Evolutionary conservation across 2,113 vertebrate species (phyloP).

Genomic region (Coracopsis vasa): DNA sequence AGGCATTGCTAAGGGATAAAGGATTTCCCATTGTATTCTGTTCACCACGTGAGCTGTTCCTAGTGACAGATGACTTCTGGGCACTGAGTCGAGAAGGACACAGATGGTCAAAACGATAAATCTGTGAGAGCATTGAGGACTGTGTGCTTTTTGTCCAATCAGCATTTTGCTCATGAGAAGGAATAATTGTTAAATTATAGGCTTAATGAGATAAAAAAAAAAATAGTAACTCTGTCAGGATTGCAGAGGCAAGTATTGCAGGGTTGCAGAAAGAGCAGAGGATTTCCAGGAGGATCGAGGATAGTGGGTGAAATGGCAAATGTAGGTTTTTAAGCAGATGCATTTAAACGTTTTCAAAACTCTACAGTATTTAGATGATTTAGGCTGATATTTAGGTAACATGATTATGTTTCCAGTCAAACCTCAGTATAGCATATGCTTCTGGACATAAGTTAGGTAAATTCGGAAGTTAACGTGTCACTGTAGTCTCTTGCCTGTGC

Average conservation of each 20-base stretch:
- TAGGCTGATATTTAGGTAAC: neutral
- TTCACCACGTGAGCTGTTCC: slow-evolving; percentile 71
- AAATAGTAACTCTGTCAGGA: slow-evolving; percentile 56
- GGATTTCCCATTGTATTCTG: slow-evolving; percentile 66
- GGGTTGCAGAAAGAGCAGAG: neutral
- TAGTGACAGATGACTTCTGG: slow-evolving; percentile 85
- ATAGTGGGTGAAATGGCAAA: neutral
- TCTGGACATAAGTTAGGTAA: neutral
- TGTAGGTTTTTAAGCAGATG: neutral
- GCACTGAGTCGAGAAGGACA: slow-evolving; percentile 95
- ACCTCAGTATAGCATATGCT: neutral
- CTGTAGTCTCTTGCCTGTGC: neutral
- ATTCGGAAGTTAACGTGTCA: neutral
- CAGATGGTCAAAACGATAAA: slow-evolving; percentile 95
- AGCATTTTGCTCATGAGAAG: slow-evolving; percentile 68
- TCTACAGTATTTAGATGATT: neutral
- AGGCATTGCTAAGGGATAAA: slow-evolving; percentile 64
- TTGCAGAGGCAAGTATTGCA: neutral
- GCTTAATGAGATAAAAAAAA: slow-evolving; percentile 72
- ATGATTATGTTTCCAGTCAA: neutral
- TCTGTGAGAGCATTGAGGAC: slow-evolving; percentile 66
- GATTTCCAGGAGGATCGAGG: neutral
- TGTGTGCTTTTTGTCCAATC: slow-evolving; percentile 75
- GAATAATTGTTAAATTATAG: slow-evolving; percentile 76
- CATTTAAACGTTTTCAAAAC: neutral